Evolutionary conservation across 37 sponge, comb jelly and placozoan genomes (phyloP), one percentile per base, ranked within the genome.

Genomic region (Petrosia ficiformis): DNA sequence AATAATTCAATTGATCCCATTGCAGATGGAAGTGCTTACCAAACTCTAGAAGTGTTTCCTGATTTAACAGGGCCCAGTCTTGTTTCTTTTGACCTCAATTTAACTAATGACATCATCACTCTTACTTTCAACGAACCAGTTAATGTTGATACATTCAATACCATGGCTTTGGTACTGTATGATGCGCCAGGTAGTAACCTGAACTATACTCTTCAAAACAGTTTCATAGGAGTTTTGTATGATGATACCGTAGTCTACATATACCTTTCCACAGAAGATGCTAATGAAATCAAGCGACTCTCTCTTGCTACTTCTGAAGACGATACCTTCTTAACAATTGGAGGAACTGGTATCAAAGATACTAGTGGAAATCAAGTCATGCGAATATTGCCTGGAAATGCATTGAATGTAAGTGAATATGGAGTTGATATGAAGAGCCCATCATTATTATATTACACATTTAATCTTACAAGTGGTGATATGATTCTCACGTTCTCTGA

Each of bases 81-180:
- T 31, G 39, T 64, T 0, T 34, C 32, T 0, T 95, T 95, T 42
- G 28, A 33, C 32, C 34, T 90, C 30, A 78, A 95, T 65, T 35
- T 95, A 67, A 86, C 74, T 4, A 64, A 57, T 37, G 80, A 91
- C 38, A 67, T 68, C 16, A 61, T 95, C 11, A 33, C 43, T 22
- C 80, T 95, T 11, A 88, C 77, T 33, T 91, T 95, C 57, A 80
- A 68, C 35, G 95, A 95, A 75, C 77, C 88, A 28, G 80, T 91
- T n/a, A 82, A 72, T 71, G 89, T 89, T 28, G 26, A 38, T 21
- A 87, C 89, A 39, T 91, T 95, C 43, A 80, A 78, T 34, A 68
- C 81, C 16, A 33, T 66, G 28, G 67, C 73, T 2, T 31, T 95
- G 19, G 76, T 77, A 24, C 74, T 95, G 8, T 59, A 67, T 19